Evolutionary conservation across 2,797 vertebrate species (phyloP).

Genomic region (Neopelma chrysocephalum): DNA sequence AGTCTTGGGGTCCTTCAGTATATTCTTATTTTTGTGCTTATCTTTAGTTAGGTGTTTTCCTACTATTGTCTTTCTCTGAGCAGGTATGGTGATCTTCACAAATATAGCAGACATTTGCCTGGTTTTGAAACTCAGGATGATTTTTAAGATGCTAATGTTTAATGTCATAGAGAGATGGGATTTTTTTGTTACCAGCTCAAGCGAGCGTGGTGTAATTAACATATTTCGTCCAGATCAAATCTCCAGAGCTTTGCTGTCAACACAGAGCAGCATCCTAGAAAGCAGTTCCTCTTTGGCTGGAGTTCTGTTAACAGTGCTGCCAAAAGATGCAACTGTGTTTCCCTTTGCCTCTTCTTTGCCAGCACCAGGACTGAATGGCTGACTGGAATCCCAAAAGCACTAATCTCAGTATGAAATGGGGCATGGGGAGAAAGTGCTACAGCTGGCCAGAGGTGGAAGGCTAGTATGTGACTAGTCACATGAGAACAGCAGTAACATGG

Average conservation of each 20-base stretch:
- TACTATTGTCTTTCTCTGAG: neutral
- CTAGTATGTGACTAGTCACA: neutral
- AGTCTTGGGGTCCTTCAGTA: neutral
- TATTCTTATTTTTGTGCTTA: neutral
- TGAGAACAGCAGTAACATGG: neutral
- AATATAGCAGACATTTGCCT: neutral
- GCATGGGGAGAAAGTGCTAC: neutral
- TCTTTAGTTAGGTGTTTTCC: neutral
- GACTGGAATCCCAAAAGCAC: neutral
- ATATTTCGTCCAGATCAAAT: neutral
- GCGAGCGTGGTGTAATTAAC: neutral
- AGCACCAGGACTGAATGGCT: neutral
- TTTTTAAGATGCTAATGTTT: neutral
- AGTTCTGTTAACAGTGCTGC: neutral
- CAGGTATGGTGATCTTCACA: neutral
- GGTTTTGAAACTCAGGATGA: neutral
- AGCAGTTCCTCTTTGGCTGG: constrained; percentile 33
- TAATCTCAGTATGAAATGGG: neutral
- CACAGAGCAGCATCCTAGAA: constrained; percentile 12
- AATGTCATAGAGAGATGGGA: neutral
- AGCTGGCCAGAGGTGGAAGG: neutral
- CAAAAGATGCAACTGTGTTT: neutral
- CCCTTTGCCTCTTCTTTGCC: neutral
- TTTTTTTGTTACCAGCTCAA: neutral
- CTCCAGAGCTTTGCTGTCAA: neutral